These are phyloP conservation scores for Octodonta nipae DNA, from an alignment of 2,888 invertebrate species.

Conservation along the genomic window DNA sequence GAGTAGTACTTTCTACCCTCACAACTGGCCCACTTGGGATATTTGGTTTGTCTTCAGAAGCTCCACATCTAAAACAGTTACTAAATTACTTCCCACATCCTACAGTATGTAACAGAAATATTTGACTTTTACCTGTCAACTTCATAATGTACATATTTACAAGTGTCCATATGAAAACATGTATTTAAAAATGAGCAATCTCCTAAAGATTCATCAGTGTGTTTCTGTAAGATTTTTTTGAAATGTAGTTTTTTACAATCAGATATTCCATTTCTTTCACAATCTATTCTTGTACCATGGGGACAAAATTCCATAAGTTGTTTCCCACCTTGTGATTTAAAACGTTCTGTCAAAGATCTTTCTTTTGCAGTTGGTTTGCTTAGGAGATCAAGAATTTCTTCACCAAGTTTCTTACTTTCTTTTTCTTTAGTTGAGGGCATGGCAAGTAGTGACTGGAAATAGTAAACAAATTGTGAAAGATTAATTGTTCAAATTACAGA, in stretches of 20 bases:
- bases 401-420: slow-evolving; percentile 87
- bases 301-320: slow-evolving; percentile 94
- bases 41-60: slow-evolving; percentile 33
- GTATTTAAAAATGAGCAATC: slow-evolving; percentile 97
- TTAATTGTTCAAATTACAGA: too few species aligned
- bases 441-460: slow-evolving; percentile 63
- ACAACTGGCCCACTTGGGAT: slow-evolving; percentile 23
- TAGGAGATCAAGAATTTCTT: slow-evolving; percentile 84
- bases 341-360: slow-evolving; percentile 84
- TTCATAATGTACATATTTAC: slow-evolving; percentile 97
- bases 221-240: slow-evolving; percentile 87
- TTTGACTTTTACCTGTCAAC: slow-evolving; percentile 50
- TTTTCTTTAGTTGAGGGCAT: slow-evolving; percentile 91
- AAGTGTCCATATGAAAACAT: slow-evolving; percentile 97
- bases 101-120: neutral
- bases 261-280: slow-evolving; percentile 43
- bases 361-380: slow-evolving; percentile 95
- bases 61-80: slow-evolving; percentile 36
- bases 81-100: neutral
- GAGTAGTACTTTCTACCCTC: slow-evolving; percentile 41
- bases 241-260: slow-evolving; percentile 87
- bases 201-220: slow-evolving; percentile 60
- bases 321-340: slow-evolving; percentile 87
- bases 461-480: slow-evolving; percentile 2
- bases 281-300: slow-evolving; percentile 86